Percentiles rank a stretch among this genome's conserved stretches.
Evolutionary conservation across 2,797 vertebrate genomes (phyloP).

Genomic region (Rallus crepitans): DNA sequence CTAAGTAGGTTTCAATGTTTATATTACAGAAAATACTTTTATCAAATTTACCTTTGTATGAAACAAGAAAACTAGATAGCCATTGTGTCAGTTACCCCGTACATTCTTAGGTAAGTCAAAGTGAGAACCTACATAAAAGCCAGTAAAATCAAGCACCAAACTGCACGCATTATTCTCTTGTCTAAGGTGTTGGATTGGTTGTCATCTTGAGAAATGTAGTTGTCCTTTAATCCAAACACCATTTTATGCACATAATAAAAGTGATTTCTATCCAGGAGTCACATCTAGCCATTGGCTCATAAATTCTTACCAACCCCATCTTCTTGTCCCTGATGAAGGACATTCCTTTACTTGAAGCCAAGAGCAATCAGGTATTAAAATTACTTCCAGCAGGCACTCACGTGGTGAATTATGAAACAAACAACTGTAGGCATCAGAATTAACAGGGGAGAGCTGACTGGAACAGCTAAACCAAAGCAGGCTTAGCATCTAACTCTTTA

Average conservation of each 20-base stretch:
- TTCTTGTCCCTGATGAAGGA: conserved; percentile 53
- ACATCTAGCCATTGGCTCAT: conserved; percentile 43
- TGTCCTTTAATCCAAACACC: conserved; percentile 57
- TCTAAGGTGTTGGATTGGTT: background rate
- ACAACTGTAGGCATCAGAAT: background rate
- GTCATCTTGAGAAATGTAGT: conserved; percentile 39
- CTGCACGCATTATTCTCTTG: background rate
- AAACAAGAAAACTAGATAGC: background rate
- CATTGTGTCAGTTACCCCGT: background rate
- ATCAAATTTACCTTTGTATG: background rate
- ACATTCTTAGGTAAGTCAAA: background rate
- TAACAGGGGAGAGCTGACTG: background rate
- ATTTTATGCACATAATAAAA: conserved; percentile 71
- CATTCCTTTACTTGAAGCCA: conserved; percentile 26
- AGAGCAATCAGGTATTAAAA: conserved; percentile 53
- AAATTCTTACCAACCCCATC: conserved; percentile 48
- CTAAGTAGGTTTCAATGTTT: background rate
- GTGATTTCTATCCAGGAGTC: conserved; percentile 66
- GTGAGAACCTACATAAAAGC: background rate
- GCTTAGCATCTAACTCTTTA: background rate
- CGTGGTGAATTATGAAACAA: conserved; percentile 23
- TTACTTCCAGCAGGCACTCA: conserved; percentile 9
- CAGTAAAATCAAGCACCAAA: background rate
- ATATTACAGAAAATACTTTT: background rate
- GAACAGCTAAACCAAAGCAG: background rate